A percentile compares a stretch with the other conserved stretches of the same genome.
Conservation (phyloP, 2,113 vertebrate genomes). For the Anas platyrhynchos region DNA sequence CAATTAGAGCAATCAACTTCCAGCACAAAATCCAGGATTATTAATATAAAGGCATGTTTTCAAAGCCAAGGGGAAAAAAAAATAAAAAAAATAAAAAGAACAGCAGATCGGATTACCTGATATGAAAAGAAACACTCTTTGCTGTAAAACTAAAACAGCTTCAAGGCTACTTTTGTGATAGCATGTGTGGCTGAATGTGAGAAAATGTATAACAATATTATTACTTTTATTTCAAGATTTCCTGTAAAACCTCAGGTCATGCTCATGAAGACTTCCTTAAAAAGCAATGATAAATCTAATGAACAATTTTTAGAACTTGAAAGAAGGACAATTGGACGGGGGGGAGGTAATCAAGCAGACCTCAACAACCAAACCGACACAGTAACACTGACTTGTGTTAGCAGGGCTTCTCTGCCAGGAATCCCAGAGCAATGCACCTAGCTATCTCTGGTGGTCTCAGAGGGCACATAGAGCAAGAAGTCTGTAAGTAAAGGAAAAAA, state of each 20-base stretch:
- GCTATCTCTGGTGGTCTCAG: background rate
- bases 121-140: conserved; percentile 61
- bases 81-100: background rate
- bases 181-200: conserved; percentile 54
- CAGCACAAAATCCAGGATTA: conserved; percentile 35
- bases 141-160: conserved; percentile 62
- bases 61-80: conserved; percentile 17
- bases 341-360: background rate
- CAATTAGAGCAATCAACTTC: conserved; percentile 49
- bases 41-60: conserved; percentile 62
- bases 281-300: conserved; percentile 49
- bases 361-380: background rate
- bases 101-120: conserved; percentile 47
- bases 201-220: conserved; percentile 69
- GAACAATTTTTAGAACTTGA: conserved; percentile 28
- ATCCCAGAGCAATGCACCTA: background rate
- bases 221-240: conserved; percentile 65
- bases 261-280: conserved; percentile 44
- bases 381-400: background rate
- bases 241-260: conserved; percentile 58
- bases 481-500: background rate
- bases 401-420: background rate
- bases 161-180: conserved; percentile 66
- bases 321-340: background rate
- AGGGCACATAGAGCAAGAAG: background rate